These are phyloP conservation scores for Potorous gilbertii DNA, from an alignment of 2,797 vertebrate genomes.

Conservation along the genomic window DNA sequence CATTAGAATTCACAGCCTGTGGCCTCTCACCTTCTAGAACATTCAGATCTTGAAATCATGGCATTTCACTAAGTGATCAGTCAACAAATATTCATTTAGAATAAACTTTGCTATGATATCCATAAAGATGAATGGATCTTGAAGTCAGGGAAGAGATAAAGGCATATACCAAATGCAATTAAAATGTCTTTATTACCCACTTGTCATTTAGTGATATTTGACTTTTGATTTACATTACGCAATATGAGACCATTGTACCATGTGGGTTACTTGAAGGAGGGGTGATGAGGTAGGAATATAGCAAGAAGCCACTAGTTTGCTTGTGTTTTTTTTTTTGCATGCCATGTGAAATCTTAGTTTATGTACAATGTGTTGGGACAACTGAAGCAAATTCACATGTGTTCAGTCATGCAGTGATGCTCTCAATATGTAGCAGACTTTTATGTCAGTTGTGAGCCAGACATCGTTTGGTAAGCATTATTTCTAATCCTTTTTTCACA, in stretches of 20 bases:
- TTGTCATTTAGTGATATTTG: neutral
- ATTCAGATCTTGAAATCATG: neutral
- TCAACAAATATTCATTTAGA: neutral
- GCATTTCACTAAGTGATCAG: neutral
- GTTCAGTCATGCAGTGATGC: neutral
- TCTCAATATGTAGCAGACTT: neutral
- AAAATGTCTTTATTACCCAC: neutral
- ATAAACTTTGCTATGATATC: neutral
- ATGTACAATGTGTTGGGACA: neutral
- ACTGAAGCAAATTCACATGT: neutral
- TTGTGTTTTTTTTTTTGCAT: neutral
- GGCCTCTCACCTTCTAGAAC: neutral
- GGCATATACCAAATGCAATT: neutral
- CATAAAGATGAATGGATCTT: neutral
- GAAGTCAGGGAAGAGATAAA: neutral
- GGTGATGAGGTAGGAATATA: neutral
- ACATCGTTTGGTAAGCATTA: neutral
- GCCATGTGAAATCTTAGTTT: neutral
- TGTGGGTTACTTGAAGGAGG: neutral
- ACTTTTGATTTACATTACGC: neutral
- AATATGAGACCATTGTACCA: neutral
- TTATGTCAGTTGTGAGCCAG: neutral
- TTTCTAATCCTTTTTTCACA: neutral
- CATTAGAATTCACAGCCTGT: neutral
- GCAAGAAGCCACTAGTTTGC: neutral